Base-by-base conservation (phyloP, 2,113 vertebrate species). In the Enhydra lutris region DNA sequence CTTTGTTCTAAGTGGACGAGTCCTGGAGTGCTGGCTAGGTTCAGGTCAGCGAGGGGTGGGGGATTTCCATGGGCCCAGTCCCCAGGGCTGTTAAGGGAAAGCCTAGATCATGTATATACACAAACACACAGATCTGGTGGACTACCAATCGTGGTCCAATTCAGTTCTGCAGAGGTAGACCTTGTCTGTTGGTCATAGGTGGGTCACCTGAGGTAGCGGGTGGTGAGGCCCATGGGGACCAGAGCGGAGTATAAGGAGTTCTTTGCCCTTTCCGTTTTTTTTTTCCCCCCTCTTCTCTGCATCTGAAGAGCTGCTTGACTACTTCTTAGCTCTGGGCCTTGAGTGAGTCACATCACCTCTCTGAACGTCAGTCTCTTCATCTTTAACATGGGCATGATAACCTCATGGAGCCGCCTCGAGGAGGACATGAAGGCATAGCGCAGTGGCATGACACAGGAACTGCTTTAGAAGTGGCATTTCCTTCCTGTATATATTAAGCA, bases 401-500 rank as follows among this genome's bases (percentile, higher is more conserved):
- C 55, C 55, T 90, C 24, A n/a, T 91, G 79, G 86, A 61, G 92
- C 18, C 59, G 5, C 45, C 73, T 20, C 31, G n/a, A 91, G 87
- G 91, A 74, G 86, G 39, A 74, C 55, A 42, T 26, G 12, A 55
- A 23, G 55, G 47, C 52, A 31, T 47, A 67, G 67, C 4, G 21
- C 73, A 42, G 52, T 36, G 55, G 57, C 45, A 78, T 36, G 73
- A 71, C 9, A 7, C 73, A 83, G 57, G 82, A 85, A 39, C 69
- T 36, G 78, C 73, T 94, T 67, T 29, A 47, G 29, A 80, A 89
- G 39, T 50, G 21, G 45, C 23, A 67, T 91, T 96, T 94, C 92
- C 73, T 96, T 95, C 86, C 83, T 91, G 45, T 93, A 89, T 97
- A 96, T 97, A 96, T 90, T 65, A 79, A 96, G 34, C 15, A 31